A percentile compares a stretch with the other conserved stretches of the same genome.
Evolutionary conservation across 1,140 invertebrate genomes (phyloP).

Genomic region (Calliopsis andreniformis): DNA sequence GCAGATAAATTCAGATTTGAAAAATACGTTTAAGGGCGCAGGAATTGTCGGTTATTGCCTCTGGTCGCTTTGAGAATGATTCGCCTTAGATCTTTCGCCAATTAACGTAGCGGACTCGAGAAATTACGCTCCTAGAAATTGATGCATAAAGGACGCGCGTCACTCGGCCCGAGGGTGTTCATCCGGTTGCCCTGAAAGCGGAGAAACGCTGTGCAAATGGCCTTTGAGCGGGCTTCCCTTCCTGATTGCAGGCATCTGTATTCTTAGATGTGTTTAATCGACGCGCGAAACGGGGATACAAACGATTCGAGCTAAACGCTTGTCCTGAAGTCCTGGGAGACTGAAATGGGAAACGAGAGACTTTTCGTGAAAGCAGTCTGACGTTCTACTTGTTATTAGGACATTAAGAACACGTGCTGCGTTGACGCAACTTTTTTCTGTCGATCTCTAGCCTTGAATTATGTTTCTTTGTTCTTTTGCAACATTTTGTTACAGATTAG

Average conservation of each 20-base stretch:
- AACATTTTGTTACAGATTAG: too few species aligned
- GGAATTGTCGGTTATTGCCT: slow-evolving; percentile 19
- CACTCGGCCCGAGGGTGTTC: slow-evolving; percentile 58
- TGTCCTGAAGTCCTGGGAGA: too few species aligned
- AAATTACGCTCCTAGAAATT: slow-evolving; percentile 60
- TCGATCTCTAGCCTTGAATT: too few species aligned
- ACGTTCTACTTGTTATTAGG: too few species aligned
- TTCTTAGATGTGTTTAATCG: slow-evolving; percentile 62
- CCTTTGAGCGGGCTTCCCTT: slow-evolving; percentile 68
- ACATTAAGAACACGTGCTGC: too few species aligned
- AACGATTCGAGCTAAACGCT: too few species aligned
- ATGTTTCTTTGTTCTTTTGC: too few species aligned
- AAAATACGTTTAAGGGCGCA: slow-evolving; percentile 9
- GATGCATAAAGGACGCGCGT: slow-evolving; percentile 47
- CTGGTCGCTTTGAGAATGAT: slow-evolving; percentile 26
- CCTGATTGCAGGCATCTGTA: slow-evolving; percentile 71
- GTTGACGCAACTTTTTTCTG: too few species aligned
- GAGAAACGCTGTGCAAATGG: slow-evolving; percentile 57
- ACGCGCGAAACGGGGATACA: slow-evolving; percentile 45
- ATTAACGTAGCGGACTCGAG: slow-evolving; percentile 63
- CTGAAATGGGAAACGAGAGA: too few species aligned
- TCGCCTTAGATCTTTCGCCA: slow-evolving; percentile 43
- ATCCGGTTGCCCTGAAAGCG: slow-evolving; percentile 45
- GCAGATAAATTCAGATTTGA: slow-evolving; percentile 32
- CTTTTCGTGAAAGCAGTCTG: too few species aligned